phyloP scores from a whole-genome alignment of 2,888 invertebrate genomes.

The Seira ritae region DNA sequence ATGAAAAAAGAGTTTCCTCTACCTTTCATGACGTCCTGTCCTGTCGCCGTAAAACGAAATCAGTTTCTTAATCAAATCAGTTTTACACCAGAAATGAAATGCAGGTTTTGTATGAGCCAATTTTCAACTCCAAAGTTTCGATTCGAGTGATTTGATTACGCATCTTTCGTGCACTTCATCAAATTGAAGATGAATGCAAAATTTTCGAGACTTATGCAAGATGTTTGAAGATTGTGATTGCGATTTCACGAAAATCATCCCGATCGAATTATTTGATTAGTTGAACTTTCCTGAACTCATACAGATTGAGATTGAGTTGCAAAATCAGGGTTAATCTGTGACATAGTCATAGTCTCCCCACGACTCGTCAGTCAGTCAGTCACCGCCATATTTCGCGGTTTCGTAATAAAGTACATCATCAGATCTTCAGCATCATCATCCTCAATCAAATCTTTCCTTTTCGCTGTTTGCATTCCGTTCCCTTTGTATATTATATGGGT shows the following conservation, averaged over 20 bases:
- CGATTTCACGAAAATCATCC: not conserved
- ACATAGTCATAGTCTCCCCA: slow-evolving; percentile 28
- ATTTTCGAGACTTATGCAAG: no score
- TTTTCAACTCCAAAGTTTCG: no score
- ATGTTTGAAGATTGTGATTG: no score
- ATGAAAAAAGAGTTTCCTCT: no score
- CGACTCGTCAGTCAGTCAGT: not conserved
- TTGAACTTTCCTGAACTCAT: slow-evolving; percentile 29
- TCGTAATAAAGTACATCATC: not conserved
- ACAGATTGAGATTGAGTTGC: slow-evolving; percentile 26
- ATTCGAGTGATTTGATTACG: no score
- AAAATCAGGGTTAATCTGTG: slow-evolving; percentile 48
- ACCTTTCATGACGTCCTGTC: not conserved
- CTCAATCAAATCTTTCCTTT: not conserved
- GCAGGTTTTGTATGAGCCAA: no score
- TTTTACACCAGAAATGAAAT: no score
- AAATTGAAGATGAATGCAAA: no score
- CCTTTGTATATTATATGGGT: no score
- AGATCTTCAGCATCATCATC: not conserved
- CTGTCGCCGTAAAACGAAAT: no score
- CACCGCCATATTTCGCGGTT: not conserved
- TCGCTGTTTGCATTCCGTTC: not conserved
- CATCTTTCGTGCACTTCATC: no score
- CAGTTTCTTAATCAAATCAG: no score
- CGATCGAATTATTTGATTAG: slow-evolving; percentile 22